Conservation (phyloP, 2,113 vertebrate species). For the Megalops atlanticus region DNA sequence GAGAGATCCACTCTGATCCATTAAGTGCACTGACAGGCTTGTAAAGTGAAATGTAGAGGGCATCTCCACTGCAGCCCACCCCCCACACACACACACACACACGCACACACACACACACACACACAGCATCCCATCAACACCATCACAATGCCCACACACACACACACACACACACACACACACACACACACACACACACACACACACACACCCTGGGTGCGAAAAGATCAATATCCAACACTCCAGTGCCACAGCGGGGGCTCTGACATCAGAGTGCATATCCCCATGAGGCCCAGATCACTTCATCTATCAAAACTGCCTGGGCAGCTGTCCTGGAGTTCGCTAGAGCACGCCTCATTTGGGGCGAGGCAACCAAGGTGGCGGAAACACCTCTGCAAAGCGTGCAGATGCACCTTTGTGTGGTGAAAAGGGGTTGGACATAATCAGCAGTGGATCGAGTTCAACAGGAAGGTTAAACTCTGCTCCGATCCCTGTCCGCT, state of each 20-base stretch:
- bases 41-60: neutral
- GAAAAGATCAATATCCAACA: neutral
- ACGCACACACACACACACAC: neutral
- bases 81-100: slow-evolving; percentile 12
- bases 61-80: neutral
- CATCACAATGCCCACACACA: neutral
- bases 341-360: neutral
- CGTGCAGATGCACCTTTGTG: too few species aligned
- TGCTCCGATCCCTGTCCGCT: too few species aligned
- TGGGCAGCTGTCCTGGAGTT: too few species aligned
- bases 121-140: slow-evolving; percentile 9
- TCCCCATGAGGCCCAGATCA: neutral
- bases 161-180: neutral
- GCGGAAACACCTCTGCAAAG: neutral
- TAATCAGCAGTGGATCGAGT: too few species aligned
- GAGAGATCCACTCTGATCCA: neutral
- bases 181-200: neutral
- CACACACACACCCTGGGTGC: neutral
- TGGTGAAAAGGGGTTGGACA: too few species aligned
- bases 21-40: neutral
- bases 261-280: neutral
- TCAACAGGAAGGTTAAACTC: too few species aligned
- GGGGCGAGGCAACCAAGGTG: neutral
- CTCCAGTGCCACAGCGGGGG: neutral
- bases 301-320: too few species aligned